Percentiles rank a stretch among this genome's conserved stretches.
These are phyloP conservation scores for Sebastes paucispinis DNA, from an alignment of 2,797 vertebrate species.

Conservation along the genomic window DNA sequence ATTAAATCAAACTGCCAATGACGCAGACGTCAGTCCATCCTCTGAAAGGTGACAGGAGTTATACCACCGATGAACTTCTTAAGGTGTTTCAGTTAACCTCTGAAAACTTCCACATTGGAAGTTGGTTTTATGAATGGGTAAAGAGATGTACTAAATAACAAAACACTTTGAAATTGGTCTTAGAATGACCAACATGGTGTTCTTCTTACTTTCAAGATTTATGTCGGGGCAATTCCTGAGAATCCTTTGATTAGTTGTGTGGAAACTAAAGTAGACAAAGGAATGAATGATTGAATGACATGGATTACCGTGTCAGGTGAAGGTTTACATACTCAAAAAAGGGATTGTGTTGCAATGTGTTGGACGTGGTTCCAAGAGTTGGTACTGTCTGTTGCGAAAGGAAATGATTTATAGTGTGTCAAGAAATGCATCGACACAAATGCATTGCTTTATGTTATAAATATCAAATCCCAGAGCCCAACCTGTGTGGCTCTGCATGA, in stretches of 20 bases:
- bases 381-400: neutral
- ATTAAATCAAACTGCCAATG: neutral
- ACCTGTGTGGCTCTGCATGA: neutral
- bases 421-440: neutral
- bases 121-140: neutral
- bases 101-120: neutral
- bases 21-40: neutral
- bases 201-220: neutral
- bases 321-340: neutral
- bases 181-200: neutral
- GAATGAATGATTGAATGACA: neutral
- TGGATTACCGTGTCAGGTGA: neutral
- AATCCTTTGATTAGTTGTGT: neutral
- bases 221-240: neutral
- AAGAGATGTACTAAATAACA: neutral
- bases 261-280: neutral
- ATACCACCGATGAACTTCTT: neutral
- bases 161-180: neutral
- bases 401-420: neutral
- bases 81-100: neutral
- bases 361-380: neutral
- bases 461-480: neutral
- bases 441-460: neutral
- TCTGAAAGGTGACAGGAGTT: neutral
- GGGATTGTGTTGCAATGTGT: neutral